phyloP scores from a whole-genome alignment of 2,113 vertebrate genomes.

The Sinocyclocheilus anophthalmus region DNA sequence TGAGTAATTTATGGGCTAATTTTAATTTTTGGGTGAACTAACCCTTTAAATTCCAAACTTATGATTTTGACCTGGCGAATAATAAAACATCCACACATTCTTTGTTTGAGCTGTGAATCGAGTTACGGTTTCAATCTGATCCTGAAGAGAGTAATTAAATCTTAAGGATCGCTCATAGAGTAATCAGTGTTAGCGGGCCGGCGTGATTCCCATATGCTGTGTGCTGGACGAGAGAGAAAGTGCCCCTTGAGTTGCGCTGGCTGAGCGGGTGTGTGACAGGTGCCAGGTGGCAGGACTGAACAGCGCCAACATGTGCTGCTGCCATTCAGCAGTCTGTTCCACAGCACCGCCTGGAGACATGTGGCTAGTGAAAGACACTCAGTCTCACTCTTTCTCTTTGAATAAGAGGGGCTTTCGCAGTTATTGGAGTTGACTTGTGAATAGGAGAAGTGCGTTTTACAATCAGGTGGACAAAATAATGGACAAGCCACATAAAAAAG shows the following conservation, averaged over 20 bases:
- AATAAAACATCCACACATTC: neutral
- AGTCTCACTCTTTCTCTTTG: slow-evolving; percentile 13
- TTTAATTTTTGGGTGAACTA: no score
- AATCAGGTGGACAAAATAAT: neutral
- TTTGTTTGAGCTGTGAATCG: neutral
- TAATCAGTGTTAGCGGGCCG: neutral
- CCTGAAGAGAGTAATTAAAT: neutral
- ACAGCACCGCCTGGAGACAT: slow-evolving; percentile 20
- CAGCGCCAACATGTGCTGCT: slow-evolving; percentile 43
- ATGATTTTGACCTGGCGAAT: neutral
- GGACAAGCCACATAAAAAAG: neutral
- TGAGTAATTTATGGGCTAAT: no score
- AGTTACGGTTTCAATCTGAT: neutral
- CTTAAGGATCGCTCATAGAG: neutral
- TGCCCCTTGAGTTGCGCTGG: slow-evolving; percentile 11
- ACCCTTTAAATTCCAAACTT: no score
- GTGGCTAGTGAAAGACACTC: slow-evolving; percentile 38
- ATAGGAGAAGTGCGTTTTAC: slow-evolving; percentile 18
- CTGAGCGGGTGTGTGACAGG: slow-evolving; percentile 42
- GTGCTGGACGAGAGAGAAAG: neutral
- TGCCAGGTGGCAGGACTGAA: slow-evolving; percentile 31
- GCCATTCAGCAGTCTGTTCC: slow-evolving; percentile 38
- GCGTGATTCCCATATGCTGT: slow-evolving; percentile 3
- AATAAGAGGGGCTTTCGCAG: slow-evolving; percentile 34
- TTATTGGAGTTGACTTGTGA: slow-evolving; percentile 49